phyloP scores from a whole-genome alignment of 2,113 vertebrate species.

The Carassius auratus region DNA sequence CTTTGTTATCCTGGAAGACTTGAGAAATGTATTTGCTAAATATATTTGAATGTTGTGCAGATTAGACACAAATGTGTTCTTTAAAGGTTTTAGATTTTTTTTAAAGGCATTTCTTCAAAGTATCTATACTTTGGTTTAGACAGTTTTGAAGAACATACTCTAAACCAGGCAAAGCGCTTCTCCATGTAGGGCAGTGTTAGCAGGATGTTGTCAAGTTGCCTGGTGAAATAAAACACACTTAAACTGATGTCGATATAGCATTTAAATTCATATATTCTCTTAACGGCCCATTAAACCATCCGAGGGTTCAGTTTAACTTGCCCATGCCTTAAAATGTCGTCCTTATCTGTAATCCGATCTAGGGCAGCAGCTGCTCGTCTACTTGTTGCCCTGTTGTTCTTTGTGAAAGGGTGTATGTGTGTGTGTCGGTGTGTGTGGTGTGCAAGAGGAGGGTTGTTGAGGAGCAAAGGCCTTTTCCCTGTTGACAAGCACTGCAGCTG shows the following conservation, averaged over 20 bases:
- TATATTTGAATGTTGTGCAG: neutral
- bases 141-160: neutral
- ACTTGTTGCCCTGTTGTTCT: slow-evolving; percentile 55
- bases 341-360: slow-evolving; percentile 56
- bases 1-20: neutral
- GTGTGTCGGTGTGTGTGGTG: slow-evolving; percentile 13
- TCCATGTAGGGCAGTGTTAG: slow-evolving; percentile 16
- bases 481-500: slow-evolving; percentile 48
- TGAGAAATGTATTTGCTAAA: neutral
- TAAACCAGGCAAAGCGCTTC: neutral
- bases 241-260: slow-evolving; percentile 6
- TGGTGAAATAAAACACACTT: slow-evolving; percentile 20
- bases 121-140: neutral
- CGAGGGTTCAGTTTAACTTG: slow-evolving; percentile 26
- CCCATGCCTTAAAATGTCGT: slow-evolving; percentile 46
- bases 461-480: slow-evolving; percentile 34
- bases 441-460: slow-evolving; percentile 26
- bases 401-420: slow-evolving; percentile 42
- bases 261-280: neutral
- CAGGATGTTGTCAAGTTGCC: slow-evolving; percentile 17
- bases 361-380: slow-evolving; percentile 52
- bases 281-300: slow-evolving; percentile 13
- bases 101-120: neutral
- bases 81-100: neutral
- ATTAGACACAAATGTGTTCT: neutral